phyloP scores from a whole-genome alignment of 2,888 invertebrate species.

The Mythimna impura region DNA sequence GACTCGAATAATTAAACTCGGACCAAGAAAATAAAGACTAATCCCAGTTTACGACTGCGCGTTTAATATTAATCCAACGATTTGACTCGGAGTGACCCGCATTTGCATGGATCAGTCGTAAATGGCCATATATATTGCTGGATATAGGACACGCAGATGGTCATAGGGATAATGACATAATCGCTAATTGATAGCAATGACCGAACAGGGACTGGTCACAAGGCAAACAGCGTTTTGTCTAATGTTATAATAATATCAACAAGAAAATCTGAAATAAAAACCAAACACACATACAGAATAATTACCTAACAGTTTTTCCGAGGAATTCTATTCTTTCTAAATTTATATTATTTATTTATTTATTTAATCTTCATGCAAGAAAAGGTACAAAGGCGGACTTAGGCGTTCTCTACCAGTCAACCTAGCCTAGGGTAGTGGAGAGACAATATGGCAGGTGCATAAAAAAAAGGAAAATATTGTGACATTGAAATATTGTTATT shows the following conservation, averaged over 20 bases:
- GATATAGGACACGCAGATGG: slow-evolving; percentile 23
- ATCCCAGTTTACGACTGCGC: slow-evolving; percentile 30
- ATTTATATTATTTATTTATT: too few relatives aligned
- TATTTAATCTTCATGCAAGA: too few relatives aligned
- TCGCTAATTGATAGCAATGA: slow-evolving; percentile 18
- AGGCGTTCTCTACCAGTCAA: too few relatives aligned
- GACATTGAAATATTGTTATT: too few relatives aligned
- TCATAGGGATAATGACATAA: slow-evolving; percentile 15
- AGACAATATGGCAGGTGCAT: too few relatives aligned
- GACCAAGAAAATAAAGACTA: slow-evolving; percentile 24
- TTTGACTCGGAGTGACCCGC: slow-evolving; percentile 21
- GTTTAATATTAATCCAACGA: slow-evolving; percentile 39
- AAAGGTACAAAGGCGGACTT: too few relatives aligned
- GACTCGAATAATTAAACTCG: slow-evolving; percentile 17
- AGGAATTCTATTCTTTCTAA: too few relatives aligned
- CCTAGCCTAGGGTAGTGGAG: too few relatives aligned
- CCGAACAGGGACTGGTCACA: neutral
- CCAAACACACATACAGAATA: too few relatives aligned
- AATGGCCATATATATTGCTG: slow-evolving; percentile 15
- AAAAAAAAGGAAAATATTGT: too few relatives aligned
- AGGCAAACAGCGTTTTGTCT: neutral
- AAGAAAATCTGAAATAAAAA: too few relatives aligned
- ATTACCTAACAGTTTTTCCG: too few relatives aligned
- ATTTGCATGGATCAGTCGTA: slow-evolving; percentile 47
- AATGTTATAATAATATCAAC: neutral